These are phyloP conservation scores for Microtus oregoni DNA, from an alignment of 2,113 vertebrate species.

Conservation along the genomic window DNA sequence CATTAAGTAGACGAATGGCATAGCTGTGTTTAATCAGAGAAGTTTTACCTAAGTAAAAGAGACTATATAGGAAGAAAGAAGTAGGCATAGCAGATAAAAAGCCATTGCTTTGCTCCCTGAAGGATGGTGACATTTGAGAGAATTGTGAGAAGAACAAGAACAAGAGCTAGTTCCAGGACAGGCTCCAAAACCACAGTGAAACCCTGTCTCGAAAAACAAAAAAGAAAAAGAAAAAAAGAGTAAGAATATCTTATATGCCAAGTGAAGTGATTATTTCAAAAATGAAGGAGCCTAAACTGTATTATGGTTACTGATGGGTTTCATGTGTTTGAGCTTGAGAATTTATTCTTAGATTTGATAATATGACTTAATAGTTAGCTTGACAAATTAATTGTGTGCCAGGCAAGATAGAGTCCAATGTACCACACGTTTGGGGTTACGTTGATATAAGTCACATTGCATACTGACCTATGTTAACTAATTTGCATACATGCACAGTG, in stretches of 20 bases:
- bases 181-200: too few species aligned
- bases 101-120: background rate
- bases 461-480: background rate
- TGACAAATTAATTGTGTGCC: background rate
- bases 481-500: background rate
- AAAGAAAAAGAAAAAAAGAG: background rate
- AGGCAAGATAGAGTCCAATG: background rate
- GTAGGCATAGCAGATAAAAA: background rate
- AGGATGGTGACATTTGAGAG: background rate
- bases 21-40: background rate
- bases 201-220: too few species aligned
- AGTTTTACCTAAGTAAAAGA: background rate
- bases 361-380: background rate
- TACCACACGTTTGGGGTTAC: background rate
- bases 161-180: too few species aligned
- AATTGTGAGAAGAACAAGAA: background rate
- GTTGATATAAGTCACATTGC: background rate
- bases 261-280: slow-evolving; percentile 1
- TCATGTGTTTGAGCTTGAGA: background rate
- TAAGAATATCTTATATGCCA: slow-evolving; percentile 16
- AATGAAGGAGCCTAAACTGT: background rate
- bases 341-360: background rate
- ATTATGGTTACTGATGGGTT: slow-evolving; percentile 12
- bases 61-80: background rate
- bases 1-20: background rate